Evolutionary conservation across 2,113 vertebrate genomes (phyloP).

Genomic region (Mustela lutreola): DNA sequence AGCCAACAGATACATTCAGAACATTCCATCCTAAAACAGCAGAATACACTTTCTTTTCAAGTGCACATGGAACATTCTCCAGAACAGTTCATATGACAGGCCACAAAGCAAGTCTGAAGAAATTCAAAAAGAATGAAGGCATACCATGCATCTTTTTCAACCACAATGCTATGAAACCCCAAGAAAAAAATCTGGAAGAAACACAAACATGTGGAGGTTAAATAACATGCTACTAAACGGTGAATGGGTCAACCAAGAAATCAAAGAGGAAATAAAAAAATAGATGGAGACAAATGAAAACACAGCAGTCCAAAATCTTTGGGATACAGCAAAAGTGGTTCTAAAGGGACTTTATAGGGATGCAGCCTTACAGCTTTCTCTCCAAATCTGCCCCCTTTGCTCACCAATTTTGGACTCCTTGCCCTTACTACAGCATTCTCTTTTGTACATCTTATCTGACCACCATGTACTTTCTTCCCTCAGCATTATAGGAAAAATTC

Average conservation of each 20-base stretch:
- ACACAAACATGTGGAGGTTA: not conserved
- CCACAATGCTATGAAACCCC: not conserved
- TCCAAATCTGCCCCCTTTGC: not conserved
- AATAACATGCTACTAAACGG: not conserved
- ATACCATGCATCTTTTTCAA: not conserved
- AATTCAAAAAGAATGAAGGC: not conserved
- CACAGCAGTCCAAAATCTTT: not conserved
- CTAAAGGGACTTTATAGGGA: not conserved
- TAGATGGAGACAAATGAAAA: not conserved
- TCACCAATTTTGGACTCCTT: not conserved
- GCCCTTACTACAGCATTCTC: not conserved
- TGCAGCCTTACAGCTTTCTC: not conserved
- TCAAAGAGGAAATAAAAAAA: not conserved
- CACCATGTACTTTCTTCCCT: not conserved
- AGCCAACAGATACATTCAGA: not conserved
- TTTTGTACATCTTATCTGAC: not conserved
- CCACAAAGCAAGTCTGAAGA: not conserved
- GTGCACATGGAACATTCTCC: not conserved
- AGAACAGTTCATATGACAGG: not conserved
- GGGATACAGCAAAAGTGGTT: not conserved
- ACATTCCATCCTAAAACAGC: not conserved
- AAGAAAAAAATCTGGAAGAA: not conserved
- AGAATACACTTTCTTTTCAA: not conserved
- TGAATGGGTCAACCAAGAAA: not conserved
- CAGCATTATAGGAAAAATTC: not conserved